A percentile compares a stretch with the other conserved stretches of the same genome.
These are phyloP conservation scores for Calycopis cecrops DNA, from an alignment of 1,140 invertebrate genomes.

Conservation along the genomic window DNA sequence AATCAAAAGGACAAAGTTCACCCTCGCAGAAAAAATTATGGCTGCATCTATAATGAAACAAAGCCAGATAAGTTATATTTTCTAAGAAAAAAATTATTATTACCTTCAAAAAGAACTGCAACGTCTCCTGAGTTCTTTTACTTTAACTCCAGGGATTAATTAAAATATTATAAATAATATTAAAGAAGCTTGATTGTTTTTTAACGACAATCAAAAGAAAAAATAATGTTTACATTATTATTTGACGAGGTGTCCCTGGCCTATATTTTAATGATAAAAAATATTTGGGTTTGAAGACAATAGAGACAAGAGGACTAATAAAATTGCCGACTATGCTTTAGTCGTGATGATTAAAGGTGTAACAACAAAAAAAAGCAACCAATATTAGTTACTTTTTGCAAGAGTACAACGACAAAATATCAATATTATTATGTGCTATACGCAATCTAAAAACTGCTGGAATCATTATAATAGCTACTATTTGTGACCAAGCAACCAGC, in stretches of 20 bases:
- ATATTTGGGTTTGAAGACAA: conserved; percentile 1
- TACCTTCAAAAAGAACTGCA: no score
- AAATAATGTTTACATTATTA: no score
- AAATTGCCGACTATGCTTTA: neutral
- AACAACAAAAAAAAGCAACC: conserved; percentile 2
- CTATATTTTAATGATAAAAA: neutral
- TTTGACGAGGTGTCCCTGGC: no score
- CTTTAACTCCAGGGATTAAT: no score
- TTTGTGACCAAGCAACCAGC: conserved; percentile 5
- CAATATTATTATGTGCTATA: neutral
- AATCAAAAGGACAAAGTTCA: no score
- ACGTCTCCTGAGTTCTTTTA: no score
- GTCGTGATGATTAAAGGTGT: conserved; percentile 2
- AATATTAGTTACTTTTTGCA: neutral
- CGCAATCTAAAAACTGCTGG: neutral
- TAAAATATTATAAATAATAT: no score
- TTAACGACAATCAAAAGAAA: no score
- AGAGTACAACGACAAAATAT: neutral
- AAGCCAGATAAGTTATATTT: neutral
- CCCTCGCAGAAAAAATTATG: no score
- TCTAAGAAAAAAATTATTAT: no score
- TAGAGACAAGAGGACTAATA: neutral
- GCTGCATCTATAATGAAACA: no score
- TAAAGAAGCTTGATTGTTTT: no score
- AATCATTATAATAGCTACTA: neutral